These are phyloP conservation scores for Gymnogyps californianus DNA, from an alignment of 2,113 vertebrate species.

Conservation along the genomic window DNA sequence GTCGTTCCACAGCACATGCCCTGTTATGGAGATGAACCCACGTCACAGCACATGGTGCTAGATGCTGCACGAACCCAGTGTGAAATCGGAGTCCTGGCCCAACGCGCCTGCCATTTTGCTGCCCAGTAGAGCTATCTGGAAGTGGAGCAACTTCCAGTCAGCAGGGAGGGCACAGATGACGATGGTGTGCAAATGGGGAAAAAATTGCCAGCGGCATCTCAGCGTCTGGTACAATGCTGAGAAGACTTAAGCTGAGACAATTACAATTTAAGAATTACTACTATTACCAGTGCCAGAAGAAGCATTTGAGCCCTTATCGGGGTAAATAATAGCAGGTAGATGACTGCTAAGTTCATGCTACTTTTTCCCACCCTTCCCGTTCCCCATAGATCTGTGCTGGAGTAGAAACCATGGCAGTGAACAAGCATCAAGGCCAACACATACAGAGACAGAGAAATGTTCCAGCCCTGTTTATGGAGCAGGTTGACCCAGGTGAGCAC, in stretches of 20 bases:
- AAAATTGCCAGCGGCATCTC: neutral
- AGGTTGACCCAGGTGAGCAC: neutral
- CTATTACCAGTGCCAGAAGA: neutral
- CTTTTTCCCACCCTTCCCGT: neutral
- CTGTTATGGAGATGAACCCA: neutral
- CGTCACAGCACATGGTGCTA: neutral
- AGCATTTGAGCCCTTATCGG: neutral
- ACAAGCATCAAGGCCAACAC: neutral
- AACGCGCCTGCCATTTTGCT: neutral
- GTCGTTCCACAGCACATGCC: neutral
- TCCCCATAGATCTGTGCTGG: neutral
- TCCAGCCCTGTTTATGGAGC: neutral
- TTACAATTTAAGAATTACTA: neutral
- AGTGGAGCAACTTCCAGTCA: neutral
- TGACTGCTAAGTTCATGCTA: neutral
- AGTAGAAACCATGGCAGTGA: neutral
- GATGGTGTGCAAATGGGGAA: neutral
- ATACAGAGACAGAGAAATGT: neutral
- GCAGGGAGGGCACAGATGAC: neutral
- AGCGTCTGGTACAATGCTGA: neutral
- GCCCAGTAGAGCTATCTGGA: neutral
- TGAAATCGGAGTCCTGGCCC: neutral
- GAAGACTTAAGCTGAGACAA: neutral
- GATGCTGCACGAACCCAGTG: neutral
- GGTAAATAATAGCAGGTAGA: neutral